Evolutionary conservation across 2,888 invertebrate species (phyloP).

Genomic region (Rhingia rostrata): DNA sequence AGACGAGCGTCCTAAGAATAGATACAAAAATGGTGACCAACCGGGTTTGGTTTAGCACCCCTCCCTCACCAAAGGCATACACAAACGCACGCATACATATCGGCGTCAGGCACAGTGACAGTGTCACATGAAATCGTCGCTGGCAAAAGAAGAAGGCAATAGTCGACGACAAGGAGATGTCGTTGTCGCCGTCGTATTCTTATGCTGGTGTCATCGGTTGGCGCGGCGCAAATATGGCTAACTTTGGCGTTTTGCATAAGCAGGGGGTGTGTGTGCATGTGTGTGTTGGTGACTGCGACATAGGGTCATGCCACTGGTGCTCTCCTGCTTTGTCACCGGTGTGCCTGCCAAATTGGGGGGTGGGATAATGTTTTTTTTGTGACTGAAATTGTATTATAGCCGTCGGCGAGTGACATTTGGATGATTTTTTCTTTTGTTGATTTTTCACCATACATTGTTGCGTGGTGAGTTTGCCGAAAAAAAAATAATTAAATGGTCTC

Average conservation of each 20-base stretch:
- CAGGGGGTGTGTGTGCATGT: constrained; percentile 54
- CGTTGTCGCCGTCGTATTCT: constrained; percentile 62
- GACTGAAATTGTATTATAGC: constrained; percentile 33
- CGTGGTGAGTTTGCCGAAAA: constrained; percentile 49
- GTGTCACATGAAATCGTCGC: constrained; percentile 64
- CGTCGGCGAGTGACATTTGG: constrained; percentile 36
- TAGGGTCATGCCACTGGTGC: constrained; percentile 15
- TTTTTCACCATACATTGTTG: constrained; percentile 20
- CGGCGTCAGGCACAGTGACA: constrained; percentile 2
- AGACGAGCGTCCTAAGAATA: constrained; percentile 65
- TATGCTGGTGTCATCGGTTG: constrained; percentile 76
- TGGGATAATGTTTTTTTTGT: constrained; percentile 51
- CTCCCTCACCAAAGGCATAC: constrained; percentile 59
- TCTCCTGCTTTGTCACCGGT: constrained; percentile 67
- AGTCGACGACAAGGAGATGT: constrained; percentile 54
- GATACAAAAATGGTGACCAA: constrained; percentile 75
- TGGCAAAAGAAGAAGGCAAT: constrained; percentile 63
- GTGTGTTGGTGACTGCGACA: constrained; percentile 75
- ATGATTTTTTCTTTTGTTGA: background rate
- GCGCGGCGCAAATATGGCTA: constrained; percentile 76
- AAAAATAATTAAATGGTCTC: constrained; percentile 48
- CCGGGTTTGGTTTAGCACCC: constrained; percentile 72
- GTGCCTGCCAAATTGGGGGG: constrained; percentile 40
- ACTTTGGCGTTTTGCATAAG: constrained; percentile 78
- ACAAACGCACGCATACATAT: constrained; percentile 46